A percentile compares a stretch with the other conserved stretches of the same genome.
Conservation (phyloP, 2,797 vertebrate species). For the Squalus acanthias region DNA sequence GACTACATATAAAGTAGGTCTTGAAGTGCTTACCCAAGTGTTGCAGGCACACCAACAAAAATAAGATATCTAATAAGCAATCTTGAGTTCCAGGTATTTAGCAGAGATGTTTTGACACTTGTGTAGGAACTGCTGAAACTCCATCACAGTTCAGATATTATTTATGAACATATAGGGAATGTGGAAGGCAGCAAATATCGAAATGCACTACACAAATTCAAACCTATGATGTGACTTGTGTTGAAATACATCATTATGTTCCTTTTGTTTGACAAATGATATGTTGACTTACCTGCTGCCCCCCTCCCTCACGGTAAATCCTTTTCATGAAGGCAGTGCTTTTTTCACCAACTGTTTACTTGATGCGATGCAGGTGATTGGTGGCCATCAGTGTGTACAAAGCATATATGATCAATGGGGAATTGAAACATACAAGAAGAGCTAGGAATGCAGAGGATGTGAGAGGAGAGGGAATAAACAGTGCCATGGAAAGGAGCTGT, state of each 20-base stretch:
- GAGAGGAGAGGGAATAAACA: background rate
- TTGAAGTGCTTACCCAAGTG: background rate
- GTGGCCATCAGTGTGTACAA: too few species aligned
- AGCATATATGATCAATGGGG: background rate
- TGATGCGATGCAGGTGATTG: background rate
- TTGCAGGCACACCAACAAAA: too few species aligned
- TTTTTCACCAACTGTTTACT: background rate
- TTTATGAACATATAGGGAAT: background rate
- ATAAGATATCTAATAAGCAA: too few species aligned
- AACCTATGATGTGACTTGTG: background rate
- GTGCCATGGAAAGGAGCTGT: background rate
- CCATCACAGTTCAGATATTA: background rate
- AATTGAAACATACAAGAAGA: too few species aligned
- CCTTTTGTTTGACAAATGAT: background rate
- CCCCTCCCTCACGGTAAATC: background rate
- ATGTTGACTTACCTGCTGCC: background rate
- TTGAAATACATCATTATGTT: background rate
- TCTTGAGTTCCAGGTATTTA: background rate
- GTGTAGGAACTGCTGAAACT: background rate
- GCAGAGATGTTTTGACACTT: background rate
- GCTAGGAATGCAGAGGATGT: too few species aligned
- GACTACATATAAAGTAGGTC: background rate
- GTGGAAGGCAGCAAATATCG: background rate
- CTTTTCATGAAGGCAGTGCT: background rate
- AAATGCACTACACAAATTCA: background rate